These are phyloP conservation scores for Percina caprodes DNA, from an alignment of 2,113 vertebrate species.

Conservation along the genomic window DNA sequence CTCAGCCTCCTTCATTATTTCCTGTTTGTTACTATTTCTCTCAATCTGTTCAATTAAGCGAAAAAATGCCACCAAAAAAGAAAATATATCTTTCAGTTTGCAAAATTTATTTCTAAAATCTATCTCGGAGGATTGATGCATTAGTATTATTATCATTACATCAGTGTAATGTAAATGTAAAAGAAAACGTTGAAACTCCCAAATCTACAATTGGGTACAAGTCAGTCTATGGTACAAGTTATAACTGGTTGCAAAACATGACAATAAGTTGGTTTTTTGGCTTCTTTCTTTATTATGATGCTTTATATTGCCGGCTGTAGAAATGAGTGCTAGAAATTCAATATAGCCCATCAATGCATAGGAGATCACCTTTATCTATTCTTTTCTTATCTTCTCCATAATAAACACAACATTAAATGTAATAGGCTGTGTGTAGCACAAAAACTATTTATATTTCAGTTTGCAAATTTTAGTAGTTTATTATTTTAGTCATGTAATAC, in stretches of 20 bases:
- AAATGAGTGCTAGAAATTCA: not conserved
- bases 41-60: not conserved
- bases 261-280: not conserved
- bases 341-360: not conserved
- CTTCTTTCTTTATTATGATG: not conserved
- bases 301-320: not conserved
- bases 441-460: not conserved
- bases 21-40: slow-evolving; percentile 1
- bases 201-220: not conserved
- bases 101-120: not conserved
- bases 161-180: not conserved
- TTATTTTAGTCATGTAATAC: not conserved
- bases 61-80: not conserved
- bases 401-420: not conserved
- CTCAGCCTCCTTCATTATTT: not conserved
- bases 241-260: not conserved
- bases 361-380: not conserved
- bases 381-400: not conserved
- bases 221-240: not conserved
- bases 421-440: slow-evolving; percentile 10
- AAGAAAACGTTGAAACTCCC: not conserved
- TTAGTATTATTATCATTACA: not conserved
- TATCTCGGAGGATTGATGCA: not conserved
- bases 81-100: too few relatives aligned
- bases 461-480: not conserved